Conservation (phyloP, 2,113 vertebrate species). For the Pipra filicauda region DNA sequence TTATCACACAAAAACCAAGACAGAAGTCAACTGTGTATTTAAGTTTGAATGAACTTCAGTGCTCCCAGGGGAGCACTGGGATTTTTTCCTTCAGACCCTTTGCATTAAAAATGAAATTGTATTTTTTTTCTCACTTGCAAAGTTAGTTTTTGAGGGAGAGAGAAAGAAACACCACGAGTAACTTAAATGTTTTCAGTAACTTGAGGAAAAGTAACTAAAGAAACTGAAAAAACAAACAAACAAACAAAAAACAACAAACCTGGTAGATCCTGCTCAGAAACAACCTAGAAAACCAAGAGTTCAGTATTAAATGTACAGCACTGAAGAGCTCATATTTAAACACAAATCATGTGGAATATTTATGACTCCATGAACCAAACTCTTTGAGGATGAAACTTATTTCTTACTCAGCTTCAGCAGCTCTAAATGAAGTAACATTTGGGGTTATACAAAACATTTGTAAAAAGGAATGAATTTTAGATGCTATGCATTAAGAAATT, state of each 20-base stretch:
- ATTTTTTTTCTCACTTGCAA: background rate
- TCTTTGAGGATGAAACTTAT: background rate
- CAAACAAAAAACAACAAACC: background rate
- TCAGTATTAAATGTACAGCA: background rate
- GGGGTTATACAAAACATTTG: background rate
- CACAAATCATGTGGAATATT: background rate
- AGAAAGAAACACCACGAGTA: background rate
- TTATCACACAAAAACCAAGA: too few species aligned
- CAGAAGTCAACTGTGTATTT: too few species aligned
- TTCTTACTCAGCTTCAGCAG: background rate
- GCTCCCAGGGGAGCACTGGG: background rate
- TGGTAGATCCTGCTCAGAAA: background rate
- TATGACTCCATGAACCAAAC: background rate
- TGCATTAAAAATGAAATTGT: background rate
- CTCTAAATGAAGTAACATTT: background rate
- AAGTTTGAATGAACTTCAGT: too few species aligned
- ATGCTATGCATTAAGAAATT: background rate
- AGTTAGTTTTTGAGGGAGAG: background rate
- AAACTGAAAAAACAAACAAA: background rate
- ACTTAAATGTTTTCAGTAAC: background rate
- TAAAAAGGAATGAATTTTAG: background rate
- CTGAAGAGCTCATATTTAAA: background rate
- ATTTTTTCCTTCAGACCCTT: background rate
- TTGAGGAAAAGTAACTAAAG: background rate
- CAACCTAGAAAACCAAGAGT: background rate